Base-by-base conservation (phyloP, 2,113 vertebrate species). In the Tricholaema leucomelas region DNA sequence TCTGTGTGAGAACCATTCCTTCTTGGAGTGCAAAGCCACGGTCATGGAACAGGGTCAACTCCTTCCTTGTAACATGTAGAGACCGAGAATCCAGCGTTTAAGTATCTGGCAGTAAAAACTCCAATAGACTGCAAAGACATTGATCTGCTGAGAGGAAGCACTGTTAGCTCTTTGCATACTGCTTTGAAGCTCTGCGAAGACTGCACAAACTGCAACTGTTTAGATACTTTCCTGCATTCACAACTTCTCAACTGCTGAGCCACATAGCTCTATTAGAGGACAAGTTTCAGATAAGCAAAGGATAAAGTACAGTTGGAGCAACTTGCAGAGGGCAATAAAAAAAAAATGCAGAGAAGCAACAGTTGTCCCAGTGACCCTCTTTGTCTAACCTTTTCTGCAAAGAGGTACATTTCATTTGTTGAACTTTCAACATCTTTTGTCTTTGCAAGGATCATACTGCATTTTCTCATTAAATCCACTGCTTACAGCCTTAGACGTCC, bases 261-360 rank as follows among this genome's bases (percentile, higher is more conserved):
- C 48, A 63, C 11, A 3, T 56, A 71, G 40, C 54, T 54, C 67
- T 55, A 11, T 17, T n/a, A 59, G 78, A 81, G 50, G 35, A 66
- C 30, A n/a, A 54, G 44, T 16, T 84, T 61, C 59, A 92, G 92
- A 87, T 58, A 92, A 92, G 84, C 71, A 79, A 73, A 89, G 71
- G 81, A 91, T 73, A 58, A 92, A 92, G 91, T 78, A 86, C 77
- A 88, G 17, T 44, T 19, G 40, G 79, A 69, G n/a, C 0, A 1
- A 72, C 81, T 65, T 69, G 54, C 31, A 55, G n/a, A 76, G 15
- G 6, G 40, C 56, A 83, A 87, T 0, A 83, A 54, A 86, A 86
- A 83, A 59, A 28, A 9, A 55, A 24, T 12, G 11, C 60, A 54
- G 27, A 71, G 25, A 81, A 83, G 5, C 27, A 70, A 50, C 23